A percentile compares a stretch with the other conserved stretches of the same genome.
phyloP scores from a whole-genome alignment of 2,113 vertebrate species.

The Narcine bancroftii region DNA sequence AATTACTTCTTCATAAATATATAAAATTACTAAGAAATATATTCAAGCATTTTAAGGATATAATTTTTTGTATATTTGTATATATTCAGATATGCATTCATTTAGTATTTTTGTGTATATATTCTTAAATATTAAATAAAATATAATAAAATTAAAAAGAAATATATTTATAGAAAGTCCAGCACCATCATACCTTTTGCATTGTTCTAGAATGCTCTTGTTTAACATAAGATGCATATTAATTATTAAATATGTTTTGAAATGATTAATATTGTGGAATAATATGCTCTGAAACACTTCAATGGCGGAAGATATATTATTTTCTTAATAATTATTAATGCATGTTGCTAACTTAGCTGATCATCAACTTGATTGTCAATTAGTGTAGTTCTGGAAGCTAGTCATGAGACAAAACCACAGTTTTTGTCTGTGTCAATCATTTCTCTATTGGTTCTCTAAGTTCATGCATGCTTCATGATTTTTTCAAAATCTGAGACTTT shows the following conservation, averaged over 20 bases:
- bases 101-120: too few relatives aligned
- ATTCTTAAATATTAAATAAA: too few relatives aligned
- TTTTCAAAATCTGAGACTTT: constrained; percentile 24
- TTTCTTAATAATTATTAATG: not conserved
- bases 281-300: not conserved
- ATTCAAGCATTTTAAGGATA: too few relatives aligned
- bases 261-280: not conserved
- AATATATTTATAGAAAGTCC: not conserved
- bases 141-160: too few relatives aligned
- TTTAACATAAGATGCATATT: not conserved
- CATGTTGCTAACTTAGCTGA: not conserved
- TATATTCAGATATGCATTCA: too few relatives aligned
- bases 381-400: not conserved
- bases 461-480: not conserved
- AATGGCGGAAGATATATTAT: not conserved
- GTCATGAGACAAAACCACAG: not conserved
- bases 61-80: too few relatives aligned
- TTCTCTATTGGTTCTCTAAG: not conserved
- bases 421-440: not conserved
- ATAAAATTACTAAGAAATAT: too few relatives aligned
- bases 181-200: not conserved
- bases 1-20: not conserved
- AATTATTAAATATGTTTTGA: not conserved
- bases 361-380: not conserved
- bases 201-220: not conserved